Evolutionary conservation across 1,140 invertebrate species (phyloP), one percentile per base, ranked within the genome.

Genomic region (Drosophila tsacasi): DNA sequence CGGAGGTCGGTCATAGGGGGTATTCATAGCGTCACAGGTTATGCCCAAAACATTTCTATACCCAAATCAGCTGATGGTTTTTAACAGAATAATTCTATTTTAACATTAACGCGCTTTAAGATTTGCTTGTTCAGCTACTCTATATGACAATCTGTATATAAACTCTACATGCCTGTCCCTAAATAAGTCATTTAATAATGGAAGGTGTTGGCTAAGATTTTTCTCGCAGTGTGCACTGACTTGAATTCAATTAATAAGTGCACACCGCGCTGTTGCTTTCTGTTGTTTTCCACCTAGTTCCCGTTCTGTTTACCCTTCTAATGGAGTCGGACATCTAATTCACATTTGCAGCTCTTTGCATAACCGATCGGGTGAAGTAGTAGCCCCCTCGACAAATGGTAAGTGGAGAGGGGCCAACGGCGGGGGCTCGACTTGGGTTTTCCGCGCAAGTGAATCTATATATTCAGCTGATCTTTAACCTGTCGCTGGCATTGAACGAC

Each of bases 251-350:
- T 68, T 78, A 77, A 68, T 77, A 57, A 65, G 63, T 77, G 61
- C 73, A 54, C 47, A 17, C 8, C 37, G 63, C 27, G 42, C 44
- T 58, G 65, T 49, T 68, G 32, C n/a, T 32, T 46, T 72, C 15
- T 49, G 65, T 57, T 68, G 32, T 37, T 32, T 46, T 72, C n/a
- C 62, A 46, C 39, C 19, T 23, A 47, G 64, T 52, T 37, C 17
- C 54, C 67, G 60, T 69, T 46, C 15, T 86, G 76, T 86, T 87
- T 86, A 46, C 76, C 46, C 58, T 60, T 83, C 80, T 87, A 89
- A 87, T 87, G 84, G 80, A 68, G 76, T 66, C 74, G 57, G 65
- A 63, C 75, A 78, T 58, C 66, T 78, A 59, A 78, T 59, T 78
- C 75, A 74, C 71, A 73, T 73, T 73, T 72, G 19, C 69, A 72